Base-by-base conservation (phyloP, 2,797 vertebrate species). In the Rallus crepitans region DNA sequence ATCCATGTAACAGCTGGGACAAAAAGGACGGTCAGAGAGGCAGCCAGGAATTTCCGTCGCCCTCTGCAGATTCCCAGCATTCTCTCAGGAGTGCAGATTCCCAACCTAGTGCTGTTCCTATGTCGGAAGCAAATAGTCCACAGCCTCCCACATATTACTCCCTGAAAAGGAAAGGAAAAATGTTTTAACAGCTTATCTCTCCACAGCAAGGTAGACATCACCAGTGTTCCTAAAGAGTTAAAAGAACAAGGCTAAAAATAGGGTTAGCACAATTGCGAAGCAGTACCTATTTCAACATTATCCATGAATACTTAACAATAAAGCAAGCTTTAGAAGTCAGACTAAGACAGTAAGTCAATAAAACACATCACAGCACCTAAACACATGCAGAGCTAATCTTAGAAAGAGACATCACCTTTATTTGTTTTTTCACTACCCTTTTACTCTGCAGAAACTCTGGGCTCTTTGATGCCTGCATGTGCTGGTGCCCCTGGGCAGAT, bases 51-150 rank as follows among this genome's bases (percentile, higher is more conserved):
- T 98, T 99, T 99, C 98, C 99, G 98, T 98, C 99, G 99, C 97
- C 99, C 99, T 84, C 99, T 99, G 98, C 99, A 99, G 98, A 99
- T 99, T 98, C 99, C 99, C 98, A 99, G 99, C 99, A 99, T 99
- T 98, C 98, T 99, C 98, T 98, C 98, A 90, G 96, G 97, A 95
- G 96, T 93, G 96, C 90, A 97, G 96, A 96, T 97, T 97, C 96
- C 96, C 98, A 98, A 96, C 96, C 94, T 95, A 84, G 92, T 31
- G 83, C 93, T 97, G 98, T 96, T 98, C 98, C 99, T 99, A 99
- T 98, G 98, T 98, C 7, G 98, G 98, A 90, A 98, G 98, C 97
- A 98, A 97, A 95, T 98, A 97, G 91, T 98, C 98, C 97, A 98
- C 96, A 78, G 98, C 97, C 89, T 96, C 97, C 98, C 98, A 98